phyloP scores from a whole-genome alignment of 2,888 invertebrate species.

The Salticus scenicus region DNA sequence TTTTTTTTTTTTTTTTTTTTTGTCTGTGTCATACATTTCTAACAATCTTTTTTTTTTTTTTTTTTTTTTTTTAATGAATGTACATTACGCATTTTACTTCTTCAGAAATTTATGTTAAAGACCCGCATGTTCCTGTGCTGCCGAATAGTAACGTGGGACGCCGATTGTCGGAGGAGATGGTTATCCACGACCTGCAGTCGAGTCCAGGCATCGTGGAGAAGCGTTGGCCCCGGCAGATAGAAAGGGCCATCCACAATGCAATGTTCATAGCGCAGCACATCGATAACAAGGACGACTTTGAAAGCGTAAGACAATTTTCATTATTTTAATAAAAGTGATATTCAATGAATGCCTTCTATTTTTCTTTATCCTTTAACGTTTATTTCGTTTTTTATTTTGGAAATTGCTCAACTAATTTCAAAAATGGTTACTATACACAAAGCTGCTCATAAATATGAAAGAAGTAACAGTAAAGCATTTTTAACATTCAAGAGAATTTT shows the following conservation, averaged over 20 bases:
- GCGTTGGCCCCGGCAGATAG: conserved; percentile 89
- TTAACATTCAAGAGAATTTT: too few relatives aligned
- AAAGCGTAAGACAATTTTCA: conserved; percentile 69
- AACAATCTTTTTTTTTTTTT: too few relatives aligned
- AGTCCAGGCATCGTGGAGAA: conserved; percentile 80
- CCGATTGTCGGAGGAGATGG: conserved; percentile 80
- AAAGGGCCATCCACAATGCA: conserved; percentile 94
- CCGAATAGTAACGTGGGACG: conserved; percentile 38
- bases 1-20: too few relatives aligned
- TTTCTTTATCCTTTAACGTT: too few relatives aligned
- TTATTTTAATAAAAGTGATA: too few relatives aligned
- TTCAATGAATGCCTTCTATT: too few relatives aligned
- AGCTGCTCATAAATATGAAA: too few relatives aligned
- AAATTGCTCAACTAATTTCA: too few relatives aligned
- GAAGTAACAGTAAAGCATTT: too few relatives aligned
- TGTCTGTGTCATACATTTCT: not conserved
- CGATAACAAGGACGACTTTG: conserved; percentile 79
- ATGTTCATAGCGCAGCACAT: conserved; percentile 97
- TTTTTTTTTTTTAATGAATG: not conserved
- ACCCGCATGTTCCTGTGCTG: conserved; percentile 21
- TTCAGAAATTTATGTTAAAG: conserved; percentile 42
- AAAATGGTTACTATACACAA: too few relatives aligned
- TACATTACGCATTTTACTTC: not conserved
- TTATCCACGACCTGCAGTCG: conserved; percentile 86
- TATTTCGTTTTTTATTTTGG: too few relatives aligned